Base-by-base conservation (phyloP, 2,113 vertebrate species). In the Galemys pyrenaicus region DNA sequence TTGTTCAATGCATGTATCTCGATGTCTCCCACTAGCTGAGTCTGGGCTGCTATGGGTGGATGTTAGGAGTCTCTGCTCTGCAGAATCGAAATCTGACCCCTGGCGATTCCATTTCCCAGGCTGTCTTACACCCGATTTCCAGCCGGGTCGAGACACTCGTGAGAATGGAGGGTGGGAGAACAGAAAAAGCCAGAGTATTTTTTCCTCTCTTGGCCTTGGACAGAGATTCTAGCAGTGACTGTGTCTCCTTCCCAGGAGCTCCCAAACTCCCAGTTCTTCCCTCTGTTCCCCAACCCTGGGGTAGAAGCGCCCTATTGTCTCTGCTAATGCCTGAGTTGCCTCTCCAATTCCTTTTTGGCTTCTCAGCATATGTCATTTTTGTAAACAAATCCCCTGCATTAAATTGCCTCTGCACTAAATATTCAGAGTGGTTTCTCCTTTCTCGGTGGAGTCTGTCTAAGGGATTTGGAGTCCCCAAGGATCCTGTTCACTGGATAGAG, bases 31-130 rank as follows among this genome's bases (percentile, higher is more conserved):
- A 73, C 32, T 37, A 0, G 64, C 32, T 88, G 58, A 75, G 51
- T 84, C n/a, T 35, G 37, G 65, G n/a, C n/a, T 64, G 19, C 64
- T 30, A 51, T 20, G 22, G 28, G n/a, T 12, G 4, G 15, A 20
- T 24, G 8, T 9, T 1, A 39, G 75, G 37, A 73, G 24, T 32
- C 6, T 73, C 49, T 46, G 64, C 70, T 58, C 64, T 68, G 22
- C n/a, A 37, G 4, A 46, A 32, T 0, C 74, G 81, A 1, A 60
- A 62, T 32, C 58, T 26, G 56, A 79, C 22, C 44, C 32, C 30
- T 11, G 0, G 78, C 84, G 67, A 81, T 44, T 87, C 80, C 81
- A 90, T 62, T 70, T 94, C 95, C 96, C 92, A 89, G 70, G 15
- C 15, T 49, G 41, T 87, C 49, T 89, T 93, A 67, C 32, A 51